Conservation (phyloP, 2,888 invertebrate genomes). For the Phyllotreta striolata region DNA sequence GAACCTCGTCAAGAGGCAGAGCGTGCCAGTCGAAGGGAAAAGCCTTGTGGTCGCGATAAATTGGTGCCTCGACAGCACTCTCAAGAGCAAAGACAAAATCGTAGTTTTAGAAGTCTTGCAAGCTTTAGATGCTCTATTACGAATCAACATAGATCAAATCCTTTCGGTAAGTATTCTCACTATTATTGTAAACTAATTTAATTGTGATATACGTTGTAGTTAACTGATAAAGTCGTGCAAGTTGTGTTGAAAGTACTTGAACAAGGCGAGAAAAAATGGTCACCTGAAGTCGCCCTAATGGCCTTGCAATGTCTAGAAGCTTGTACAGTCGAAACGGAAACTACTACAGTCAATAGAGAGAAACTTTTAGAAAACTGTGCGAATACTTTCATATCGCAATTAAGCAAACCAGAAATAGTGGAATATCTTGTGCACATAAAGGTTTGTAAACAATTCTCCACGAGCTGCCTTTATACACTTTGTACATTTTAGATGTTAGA, state of each 20-base stretch:
- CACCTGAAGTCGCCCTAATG: conserved; percentile 45
- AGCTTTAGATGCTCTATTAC: conserved; percentile 58
- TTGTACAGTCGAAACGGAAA: conserved; percentile 46
- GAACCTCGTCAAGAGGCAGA: conserved; percentile 66
- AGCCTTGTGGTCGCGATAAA: conserved; percentile 53
- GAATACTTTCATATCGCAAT: conserved; percentile 59
- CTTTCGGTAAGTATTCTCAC: conserved; percentile 39
- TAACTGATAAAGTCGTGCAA: conserved; percentile 42
- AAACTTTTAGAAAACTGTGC: conserved; percentile 56
- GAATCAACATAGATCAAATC: conserved; percentile 49
- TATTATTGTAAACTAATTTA: not conserved
- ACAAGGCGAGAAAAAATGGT: conserved; percentile 20
- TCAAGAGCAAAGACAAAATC: conserved; percentile 51
- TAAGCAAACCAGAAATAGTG: conserved; percentile 56
- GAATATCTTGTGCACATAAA: conserved; percentile 65
- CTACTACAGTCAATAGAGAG: conserved; percentile 23
- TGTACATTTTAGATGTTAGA: conserved; percentile 62
- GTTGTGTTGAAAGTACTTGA: conserved; percentile 34
- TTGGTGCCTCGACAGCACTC: conserved; percentile 57
- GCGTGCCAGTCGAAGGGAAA: conserved; percentile 59
- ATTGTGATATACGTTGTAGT: conserved; percentile 41
- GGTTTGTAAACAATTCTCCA: conserved; percentile 53
- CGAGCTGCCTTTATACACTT: conserved; percentile 1
- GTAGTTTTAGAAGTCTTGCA: conserved; percentile 55
- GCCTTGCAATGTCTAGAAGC: conserved; percentile 56